Base-by-base conservation (phyloP, 1,140 invertebrate genomes). In the Littorina saxatilis region DNA sequence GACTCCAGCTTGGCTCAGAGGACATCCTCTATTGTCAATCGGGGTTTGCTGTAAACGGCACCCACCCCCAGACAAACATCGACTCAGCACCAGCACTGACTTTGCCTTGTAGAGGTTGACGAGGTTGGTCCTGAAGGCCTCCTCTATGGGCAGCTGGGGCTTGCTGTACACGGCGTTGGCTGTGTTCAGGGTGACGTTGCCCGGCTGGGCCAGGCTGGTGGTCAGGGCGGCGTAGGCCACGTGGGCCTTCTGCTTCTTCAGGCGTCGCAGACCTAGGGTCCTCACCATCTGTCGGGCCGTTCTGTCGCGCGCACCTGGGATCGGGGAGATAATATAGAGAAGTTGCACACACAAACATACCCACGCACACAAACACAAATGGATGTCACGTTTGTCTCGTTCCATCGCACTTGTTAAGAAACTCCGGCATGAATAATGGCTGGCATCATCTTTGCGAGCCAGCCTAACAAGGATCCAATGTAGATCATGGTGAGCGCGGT, bases 91-190 rank as follows among this genome's bases (percentile, higher is more conserved):
- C 13, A 9, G 13, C 23, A 66, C 61, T 66, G 27, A 66, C 61
- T 1, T 9, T 29, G 61, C 61, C 27, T 7, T 66, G 68, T 82
- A 82, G 37, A 72, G 47, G 17, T 27, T 20, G 23, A 47, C n/a
- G 35, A 82, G 75, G 0, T 50, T 70, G 2, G 77, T n/a, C 17
- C 58, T 29, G 76, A 82, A 82, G 4, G 68, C 47, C 20, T 70
- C 66, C 37, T 73, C 66, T 0, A 82, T 20, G 27, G 66, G 61
- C 37, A 78, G 39, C 32, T 61, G 68, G 47, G 66, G 55, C 70
- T 63, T 78, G 17, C 79, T 70, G 55, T 70, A 82, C 20, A 82
- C 63, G 27, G 75, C 76, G 52, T 82, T 82, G 75, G 81, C 81
- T 39, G 52, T 37, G 52, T 79, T 79, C 39, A 82, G 75, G 2